Conservation (phyloP, 2,797 vertebrate species). For the Bothrops alternatus region DNA sequence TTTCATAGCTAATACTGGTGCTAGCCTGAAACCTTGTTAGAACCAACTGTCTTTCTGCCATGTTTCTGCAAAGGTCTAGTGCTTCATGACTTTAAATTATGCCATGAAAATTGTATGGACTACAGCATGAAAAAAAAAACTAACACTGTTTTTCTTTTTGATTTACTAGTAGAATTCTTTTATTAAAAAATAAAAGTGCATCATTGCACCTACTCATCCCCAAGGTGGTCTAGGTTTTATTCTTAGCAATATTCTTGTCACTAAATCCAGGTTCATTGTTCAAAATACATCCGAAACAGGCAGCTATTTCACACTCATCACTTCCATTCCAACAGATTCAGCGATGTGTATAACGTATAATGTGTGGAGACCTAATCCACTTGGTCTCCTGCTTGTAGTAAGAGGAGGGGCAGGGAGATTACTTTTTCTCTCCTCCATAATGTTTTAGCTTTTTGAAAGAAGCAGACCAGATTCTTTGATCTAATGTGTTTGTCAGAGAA, state of each 20-base stretch:
- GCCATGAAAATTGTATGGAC: conserved; percentile 38
- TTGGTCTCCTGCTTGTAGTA: not conserved
- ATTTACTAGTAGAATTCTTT: conserved; percentile 25
- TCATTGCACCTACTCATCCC: not conserved
- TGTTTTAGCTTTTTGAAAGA: not conserved
- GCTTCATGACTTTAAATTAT: conserved; percentile 3
- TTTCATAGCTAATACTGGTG: conserved; percentile 8
- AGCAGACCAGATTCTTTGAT: not conserved
- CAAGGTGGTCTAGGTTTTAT: not conserved
- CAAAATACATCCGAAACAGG: not conserved
- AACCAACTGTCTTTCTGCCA: conserved; percentile 45
- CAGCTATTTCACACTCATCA: not conserved
- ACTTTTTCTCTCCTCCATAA: not conserved
- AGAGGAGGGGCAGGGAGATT: not conserved
- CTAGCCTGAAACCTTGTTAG: conserved; percentile 54
- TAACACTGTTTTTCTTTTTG: conserved; percentile 41
- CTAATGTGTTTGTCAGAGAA: not conserved
- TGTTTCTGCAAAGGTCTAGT: conserved; percentile 49
- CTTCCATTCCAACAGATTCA: not conserved
- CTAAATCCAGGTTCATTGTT: not conserved
- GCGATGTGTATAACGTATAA: too few relatives aligned
- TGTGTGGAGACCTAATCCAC: not conserved
- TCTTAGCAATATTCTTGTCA: not conserved
- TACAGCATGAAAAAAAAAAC: conserved; percentile 30
- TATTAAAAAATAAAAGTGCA: conserved; percentile 36